Base-by-base conservation (phyloP, 1,140 invertebrate genomes). In the Saxidomus purpurata region DNA sequence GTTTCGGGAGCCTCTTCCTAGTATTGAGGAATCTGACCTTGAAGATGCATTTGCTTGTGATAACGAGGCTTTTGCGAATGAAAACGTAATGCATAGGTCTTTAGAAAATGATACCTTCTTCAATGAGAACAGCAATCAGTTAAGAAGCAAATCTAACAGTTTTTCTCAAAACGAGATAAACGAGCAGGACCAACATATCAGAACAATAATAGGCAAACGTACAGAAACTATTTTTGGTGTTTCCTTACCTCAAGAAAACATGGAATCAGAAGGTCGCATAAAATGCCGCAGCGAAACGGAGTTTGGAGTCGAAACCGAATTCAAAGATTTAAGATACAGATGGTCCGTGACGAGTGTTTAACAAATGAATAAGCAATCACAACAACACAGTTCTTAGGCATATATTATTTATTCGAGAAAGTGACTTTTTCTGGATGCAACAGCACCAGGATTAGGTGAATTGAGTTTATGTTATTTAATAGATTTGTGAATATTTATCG, bases 301-400 rank as follows among this genome's bases (percentile, higher is more conserved):
- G 38, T 74, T 52, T 49, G 43, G 71, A 13, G n/a, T 31, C n/a
- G 22, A 28, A 4, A 31, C 22, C 13, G 69, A 74, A 36, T 34
- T 63, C 15, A 69, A 79, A 63, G 55, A 77, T 15, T 22, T 49
- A n/a, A 25, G 40, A 63, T 87, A 38, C 61, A 40, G 86, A 31
- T 88, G 86, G 86, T 88, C 86, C 0, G 86, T 88, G 38, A 88
- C 86, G 2, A 88, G 86, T 81, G 86, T 88, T 22, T 88, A 36
- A 80, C 43, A 47, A 17, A 47, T 47, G 43, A 17, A n/a, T n/a
- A n/a, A n/a, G n/a, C n/a, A n/a, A n/a, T n/a, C n/a, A n/a, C n/a
- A n/a, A n/a, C n/a, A n/a, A n/a, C n/a, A n/a, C n/a, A n/a, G n/a
- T n/a, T n/a, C n/a, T n/a, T n/a, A n/a, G n/a, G n/a, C n/a, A n/a